Base-by-base conservation (phyloP, 2,113 vertebrate species). In the Apteryx owenii region DNA sequence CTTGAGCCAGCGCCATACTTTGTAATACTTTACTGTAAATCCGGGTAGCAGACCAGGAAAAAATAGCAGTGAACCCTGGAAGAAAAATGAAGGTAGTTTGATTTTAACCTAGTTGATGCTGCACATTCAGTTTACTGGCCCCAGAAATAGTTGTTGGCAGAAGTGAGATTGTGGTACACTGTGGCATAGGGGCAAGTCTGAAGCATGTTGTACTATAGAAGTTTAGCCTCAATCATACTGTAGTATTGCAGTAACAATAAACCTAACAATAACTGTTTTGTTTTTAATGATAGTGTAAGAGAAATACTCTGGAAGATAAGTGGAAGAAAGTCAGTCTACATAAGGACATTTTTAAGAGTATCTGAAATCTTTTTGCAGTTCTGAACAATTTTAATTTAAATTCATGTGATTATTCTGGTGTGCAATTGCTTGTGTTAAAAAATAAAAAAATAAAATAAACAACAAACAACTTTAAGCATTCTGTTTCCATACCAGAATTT, bases 141-240 rank as follows among this genome's bases (percentile, higher is more conserved):
- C 5, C 28, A 64, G 51, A 71, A 93, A 12, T 2, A 31, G 23
- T 1, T 87, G 54, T 54, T 88, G 44, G 22, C 36, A 89, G 62
- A 85, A 65, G 26, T 48, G 73, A 82, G 28, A 17, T 8, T 72
- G 33, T 89, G 53, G 31, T 40, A 51, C 3, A 1, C 29, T 80
- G 4, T 28, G 82, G 13, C 7, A 7, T 23, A 38, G 61, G 61
- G 54, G 54, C 46, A 20, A 50, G 26, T 70, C 33, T 19, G 36
- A 38, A 22, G 0, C 0, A 7, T 62, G 58, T 33, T 4, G 2
- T 64, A 5, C 38, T 76, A 7, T 42, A n/a, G 64, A 72, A 82
- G 9, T 76, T 44, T 29, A 42, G 42, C 14, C 28, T 82, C 25
- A 26, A 0, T 91, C 12, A 5, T 65, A n/a, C 50, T 28, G 31